Conservation (phyloP, 1,140 invertebrate genomes). For the Lineus longissimus region DNA sequence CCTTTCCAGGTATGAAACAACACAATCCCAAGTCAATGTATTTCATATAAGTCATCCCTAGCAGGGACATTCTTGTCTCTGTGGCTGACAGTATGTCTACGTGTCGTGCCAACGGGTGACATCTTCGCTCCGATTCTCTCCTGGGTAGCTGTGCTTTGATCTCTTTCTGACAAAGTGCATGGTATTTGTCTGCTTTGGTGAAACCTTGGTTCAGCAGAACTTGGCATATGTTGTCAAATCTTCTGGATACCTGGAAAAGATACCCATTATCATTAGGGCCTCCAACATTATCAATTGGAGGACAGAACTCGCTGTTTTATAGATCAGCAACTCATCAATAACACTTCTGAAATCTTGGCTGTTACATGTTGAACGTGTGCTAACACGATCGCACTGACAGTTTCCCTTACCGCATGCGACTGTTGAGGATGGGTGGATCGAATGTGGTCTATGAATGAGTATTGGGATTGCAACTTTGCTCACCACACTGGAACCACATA, state of each 20-base stretch:
- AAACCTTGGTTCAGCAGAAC: slow-evolving; percentile 77
- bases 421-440: too few species aligned
- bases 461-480: too few species aligned
- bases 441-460: too few species aligned
- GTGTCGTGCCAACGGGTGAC: slow-evolving; percentile 77
- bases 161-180: slow-evolving; percentile 62
- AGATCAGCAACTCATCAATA: too few species aligned
- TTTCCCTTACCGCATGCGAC: too few species aligned
- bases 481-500: too few species aligned
- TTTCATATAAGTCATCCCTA: slow-evolving; percentile 87
- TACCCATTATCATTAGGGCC: too few species aligned
- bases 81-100: slow-evolving; percentile 84
- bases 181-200: slow-evolving; percentile 71
- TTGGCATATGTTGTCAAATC: slow-evolving; percentile 72
- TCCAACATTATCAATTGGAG: too few species aligned
- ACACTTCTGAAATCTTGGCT: too few species aligned
- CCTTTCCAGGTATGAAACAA: slow-evolving; percentile 91
- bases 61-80: slow-evolving; percentile 84
- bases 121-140: slow-evolving; percentile 80
- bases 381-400: too few species aligned
- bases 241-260: slow-evolving; percentile 74
- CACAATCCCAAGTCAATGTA: slow-evolving; percentile 77
- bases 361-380: too few species aligned
- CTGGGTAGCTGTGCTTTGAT: slow-evolving; percentile 80
- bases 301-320: too few species aligned